Evolutionary conservation across 1,140 invertebrate species (phyloP), one percentile per base, ranked within the genome.

Genomic region (Scylla paramamosain): DNA sequence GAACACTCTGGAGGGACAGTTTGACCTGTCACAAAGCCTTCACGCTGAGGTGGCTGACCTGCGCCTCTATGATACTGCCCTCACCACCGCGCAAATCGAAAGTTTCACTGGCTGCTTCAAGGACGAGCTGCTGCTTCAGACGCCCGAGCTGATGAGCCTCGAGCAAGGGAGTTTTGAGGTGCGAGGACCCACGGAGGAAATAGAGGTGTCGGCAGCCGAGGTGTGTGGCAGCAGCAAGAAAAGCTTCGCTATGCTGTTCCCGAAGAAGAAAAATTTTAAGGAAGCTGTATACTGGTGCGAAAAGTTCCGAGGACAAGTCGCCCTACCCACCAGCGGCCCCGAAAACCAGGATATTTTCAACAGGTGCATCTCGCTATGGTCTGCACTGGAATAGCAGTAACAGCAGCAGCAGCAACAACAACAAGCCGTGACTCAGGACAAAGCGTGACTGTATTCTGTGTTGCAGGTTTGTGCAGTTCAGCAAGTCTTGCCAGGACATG

Each of bases 31-130:
- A 1, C 59, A 91, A 84, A 28, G 39, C 8, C 20, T 93, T 25
- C 52, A 95, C 28, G 94, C 89, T 2, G 32, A 92, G 6, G 46
- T 95, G 20, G 94, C 91, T 4, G 91, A 95, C 31, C 92, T 87
- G 48, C 67, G 77, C 83, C 39, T 95, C 8, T 95, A 95, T 25
- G 52, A 93, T 52, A 82, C 88, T 4, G 82, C 84, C 16, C 91
- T 95, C 91, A 29, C 90, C 0, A 28, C n/a, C 3, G 83, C 29
- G 14, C 83, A 89, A 4, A 67, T 95, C 31, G 7, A 20, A 3
- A 28, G 86, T 14, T 92, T 92, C 39, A 77, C 86, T 4, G 16
- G 32, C 6, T 95, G 94, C 32, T 28, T n/a, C 16, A 67, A 25
- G 28, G 28, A 59, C 28, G 32, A 28, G 25, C 25, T 16, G 52